phyloP scores from a whole-genome alignment of 2,113 vertebrate genomes.

The Todiramphus saurophagus region DNA sequence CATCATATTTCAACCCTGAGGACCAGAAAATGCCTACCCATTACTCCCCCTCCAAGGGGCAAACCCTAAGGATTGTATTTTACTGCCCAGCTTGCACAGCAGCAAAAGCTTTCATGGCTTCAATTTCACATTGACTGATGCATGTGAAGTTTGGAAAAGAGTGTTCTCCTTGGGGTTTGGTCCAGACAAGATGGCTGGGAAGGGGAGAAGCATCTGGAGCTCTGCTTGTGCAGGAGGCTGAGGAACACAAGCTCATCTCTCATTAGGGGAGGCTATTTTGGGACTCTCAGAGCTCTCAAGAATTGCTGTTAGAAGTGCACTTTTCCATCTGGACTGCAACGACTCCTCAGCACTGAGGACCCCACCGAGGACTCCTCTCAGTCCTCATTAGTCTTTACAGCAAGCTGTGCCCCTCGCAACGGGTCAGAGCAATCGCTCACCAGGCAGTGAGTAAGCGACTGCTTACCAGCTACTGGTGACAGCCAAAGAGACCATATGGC shows the following conservation, averaged over 20 bases:
- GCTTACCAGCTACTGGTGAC: neutral
- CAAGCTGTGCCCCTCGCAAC: neutral
- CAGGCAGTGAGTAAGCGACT: neutral
- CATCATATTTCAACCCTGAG: neutral
- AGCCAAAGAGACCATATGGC: neutral
- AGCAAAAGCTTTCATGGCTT: neutral
- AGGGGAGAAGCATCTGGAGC: neutral
- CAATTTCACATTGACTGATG: neutral
- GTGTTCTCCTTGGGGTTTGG: rapidly evolving
- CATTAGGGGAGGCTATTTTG: neutral
- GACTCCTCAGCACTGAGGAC: neutral
- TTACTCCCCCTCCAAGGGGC: neutral
- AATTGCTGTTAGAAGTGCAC: neutral
- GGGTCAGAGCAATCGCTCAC: neutral
- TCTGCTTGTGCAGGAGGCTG: neutral
- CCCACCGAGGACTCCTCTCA: neutral
- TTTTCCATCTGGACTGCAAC: neutral
- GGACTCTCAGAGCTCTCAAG: rapidly evolving
- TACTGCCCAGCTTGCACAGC: neutral
- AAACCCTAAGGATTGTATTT: neutral
- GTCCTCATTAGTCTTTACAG: neutral
- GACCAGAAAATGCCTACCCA: neutral
- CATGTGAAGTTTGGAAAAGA: neutral
- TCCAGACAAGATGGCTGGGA: neutral
- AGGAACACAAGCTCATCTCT: neutral